Percentiles rank a stretch among this genome's conserved stretches.
phyloP scores from a whole-genome alignment of 2,113 vertebrate genomes.

The Oncorhynchus keta region DNA sequence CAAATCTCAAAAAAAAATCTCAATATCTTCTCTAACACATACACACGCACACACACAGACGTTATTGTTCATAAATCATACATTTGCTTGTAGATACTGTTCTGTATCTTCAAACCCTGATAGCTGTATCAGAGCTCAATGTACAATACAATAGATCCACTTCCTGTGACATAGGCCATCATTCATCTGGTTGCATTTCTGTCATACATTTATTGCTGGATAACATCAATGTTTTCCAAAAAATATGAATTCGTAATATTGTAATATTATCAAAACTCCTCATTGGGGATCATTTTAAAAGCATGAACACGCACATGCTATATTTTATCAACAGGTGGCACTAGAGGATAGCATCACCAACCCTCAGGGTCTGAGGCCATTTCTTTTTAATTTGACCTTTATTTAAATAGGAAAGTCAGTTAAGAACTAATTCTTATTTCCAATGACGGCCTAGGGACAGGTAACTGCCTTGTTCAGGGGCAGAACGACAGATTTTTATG shows the following conservation, averaged over 20 bases:
- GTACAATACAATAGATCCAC: conserved; percentile 12
- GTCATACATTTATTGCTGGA: neutral
- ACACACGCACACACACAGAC: too few relatives aligned
- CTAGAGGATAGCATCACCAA: conserved; percentile 68
- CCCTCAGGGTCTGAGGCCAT: conserved; percentile 3
- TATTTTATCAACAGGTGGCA: conserved; percentile 72
- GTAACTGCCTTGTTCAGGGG: too few relatives aligned
- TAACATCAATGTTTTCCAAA: neutral
- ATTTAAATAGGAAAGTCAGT: too few relatives aligned
- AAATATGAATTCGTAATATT: conserved; percentile 21
- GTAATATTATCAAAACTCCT: conserved; percentile 27
- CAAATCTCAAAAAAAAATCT: too few relatives aligned
- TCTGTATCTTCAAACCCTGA: too few relatives aligned
- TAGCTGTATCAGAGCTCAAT: neutral
- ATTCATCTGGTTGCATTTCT: neutral
- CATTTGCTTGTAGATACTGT: too few relatives aligned
- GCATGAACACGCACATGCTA: neutral
- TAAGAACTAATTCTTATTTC: too few relatives aligned
- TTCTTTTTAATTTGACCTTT: too few relatives aligned
- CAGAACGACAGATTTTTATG: too few relatives aligned
- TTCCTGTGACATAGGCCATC: neutral
- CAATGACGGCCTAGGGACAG: too few relatives aligned
- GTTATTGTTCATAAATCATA: too few relatives aligned
- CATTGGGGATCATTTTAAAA: neutral
- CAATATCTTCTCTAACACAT: too few relatives aligned